A percentile compares a stretch with the other conserved stretches of the same genome.
phyloP scores from a whole-genome alignment of 2,113 vertebrate genomes.

The Gallinago jamesoni region DNA sequence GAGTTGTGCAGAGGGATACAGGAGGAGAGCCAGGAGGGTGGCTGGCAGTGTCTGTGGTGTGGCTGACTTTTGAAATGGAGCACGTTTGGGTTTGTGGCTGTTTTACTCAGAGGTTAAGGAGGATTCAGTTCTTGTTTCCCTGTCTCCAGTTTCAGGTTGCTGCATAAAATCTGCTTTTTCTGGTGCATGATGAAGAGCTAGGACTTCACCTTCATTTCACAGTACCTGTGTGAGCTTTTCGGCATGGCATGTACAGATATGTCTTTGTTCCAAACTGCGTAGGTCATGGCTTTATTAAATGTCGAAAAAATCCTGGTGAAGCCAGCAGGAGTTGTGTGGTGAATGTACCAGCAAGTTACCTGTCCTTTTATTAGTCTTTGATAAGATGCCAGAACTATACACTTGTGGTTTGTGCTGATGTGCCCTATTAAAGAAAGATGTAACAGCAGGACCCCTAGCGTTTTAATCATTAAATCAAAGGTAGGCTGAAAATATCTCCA shows the following conservation, averaged over 20 bases:
- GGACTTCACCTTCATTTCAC: background rate
- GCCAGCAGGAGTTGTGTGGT: background rate
- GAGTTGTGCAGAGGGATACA: background rate
- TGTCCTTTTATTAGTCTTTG: background rate
- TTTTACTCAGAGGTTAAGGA: background rate
- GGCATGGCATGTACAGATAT: rapidly evolving
- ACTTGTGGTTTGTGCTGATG: background rate
- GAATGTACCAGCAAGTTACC: background rate
- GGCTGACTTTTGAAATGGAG: background rate
- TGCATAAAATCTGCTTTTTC: background rate
- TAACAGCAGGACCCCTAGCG: background rate
- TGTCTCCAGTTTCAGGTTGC: background rate
- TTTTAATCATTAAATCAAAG: background rate
- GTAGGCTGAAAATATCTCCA: background rate
- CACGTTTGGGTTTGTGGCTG: background rate
- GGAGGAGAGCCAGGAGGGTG: background rate
- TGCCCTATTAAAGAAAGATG: background rate
- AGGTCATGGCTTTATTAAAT: background rate
- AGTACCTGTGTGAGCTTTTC: background rate
- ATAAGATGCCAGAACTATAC: background rate
- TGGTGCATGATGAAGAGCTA: background rate
- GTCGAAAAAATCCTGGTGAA: background rate
- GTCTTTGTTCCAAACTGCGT: rapidly evolving
- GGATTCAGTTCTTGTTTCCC: background rate
- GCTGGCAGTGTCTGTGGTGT: background rate